Conservation (phyloP, 2,888 invertebrate species). For the Argyra leucocephala region DNA sequence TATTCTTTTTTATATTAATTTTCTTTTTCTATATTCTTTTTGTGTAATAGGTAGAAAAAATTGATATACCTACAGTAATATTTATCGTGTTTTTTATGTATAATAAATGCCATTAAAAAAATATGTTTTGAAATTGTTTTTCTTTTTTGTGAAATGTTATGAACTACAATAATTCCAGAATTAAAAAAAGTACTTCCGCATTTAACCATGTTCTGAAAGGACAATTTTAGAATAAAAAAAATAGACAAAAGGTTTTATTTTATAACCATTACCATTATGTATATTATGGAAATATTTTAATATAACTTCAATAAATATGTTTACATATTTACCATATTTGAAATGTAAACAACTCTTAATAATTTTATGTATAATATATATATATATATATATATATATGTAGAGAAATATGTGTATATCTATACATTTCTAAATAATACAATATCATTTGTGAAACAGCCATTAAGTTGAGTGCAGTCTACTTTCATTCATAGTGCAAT, state of each 20-base stretch:
- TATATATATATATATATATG: neutral
- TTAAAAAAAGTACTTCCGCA: too few relatives aligned
- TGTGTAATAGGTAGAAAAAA: neutral
- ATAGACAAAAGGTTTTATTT: too few relatives aligned
- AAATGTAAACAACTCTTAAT: too few relatives aligned
- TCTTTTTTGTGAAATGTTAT: too few relatives aligned
- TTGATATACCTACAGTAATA: neutral
- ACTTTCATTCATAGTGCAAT: neutral
- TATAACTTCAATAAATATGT: neutral
- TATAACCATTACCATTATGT: neutral
- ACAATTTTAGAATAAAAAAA: too few relatives aligned
- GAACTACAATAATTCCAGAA: too few relatives aligned
- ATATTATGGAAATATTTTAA: neutral
- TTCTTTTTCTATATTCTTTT: neutral
- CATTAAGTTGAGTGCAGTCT: neutral
- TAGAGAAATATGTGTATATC: neutral
- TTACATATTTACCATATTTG: neutral
- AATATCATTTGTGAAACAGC: conserved; percentile 3
- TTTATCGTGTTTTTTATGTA: conserved; percentile 3
- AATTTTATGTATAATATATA: neutral
- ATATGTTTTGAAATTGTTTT: too few relatives aligned
- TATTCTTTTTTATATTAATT: neutral
- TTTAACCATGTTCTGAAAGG: too few relatives aligned
- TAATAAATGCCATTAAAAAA: neutral
- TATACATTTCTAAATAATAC: neutral